A percentile compares a stretch with the other conserved stretches of the same genome.
Conservation (phyloP, 1,140 invertebrate species). For the Harpegnathos saltator region DNA sequence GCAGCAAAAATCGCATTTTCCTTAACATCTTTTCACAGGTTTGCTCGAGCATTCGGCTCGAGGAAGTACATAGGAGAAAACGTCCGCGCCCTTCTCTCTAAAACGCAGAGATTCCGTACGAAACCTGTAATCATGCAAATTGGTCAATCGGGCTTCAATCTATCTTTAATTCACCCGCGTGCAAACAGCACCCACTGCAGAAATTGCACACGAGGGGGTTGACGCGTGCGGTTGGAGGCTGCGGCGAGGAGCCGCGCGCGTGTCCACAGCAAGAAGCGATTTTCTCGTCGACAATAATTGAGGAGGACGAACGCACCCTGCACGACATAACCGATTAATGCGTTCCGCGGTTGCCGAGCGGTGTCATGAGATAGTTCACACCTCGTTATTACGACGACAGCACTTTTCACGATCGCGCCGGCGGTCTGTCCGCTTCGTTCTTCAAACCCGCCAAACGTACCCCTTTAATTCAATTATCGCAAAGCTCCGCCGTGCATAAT, state of each 20-base stretch:
- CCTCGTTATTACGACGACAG: slow-evolving; percentile 71
- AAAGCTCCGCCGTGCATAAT: too few species aligned
- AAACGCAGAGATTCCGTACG: background rate
- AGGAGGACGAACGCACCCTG: slow-evolving; percentile 24
- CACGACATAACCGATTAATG: slow-evolving; percentile 71
- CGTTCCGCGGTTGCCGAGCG: slow-evolving; percentile 56
- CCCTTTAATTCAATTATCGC: background rate
- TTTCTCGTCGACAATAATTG: slow-evolving; percentile 17
- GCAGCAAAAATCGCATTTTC: too few species aligned
- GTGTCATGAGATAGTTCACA: slow-evolving; percentile 82
- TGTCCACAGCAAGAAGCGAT: background rate
- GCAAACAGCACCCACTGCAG: slow-evolving; percentile 17
- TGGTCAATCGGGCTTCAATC: slow-evolving; percentile 55
- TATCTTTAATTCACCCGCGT: slow-evolving; percentile 21
- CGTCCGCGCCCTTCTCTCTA: background rate
- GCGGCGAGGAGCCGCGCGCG: slow-evolving; percentile 27
- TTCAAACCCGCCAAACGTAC: background rate
- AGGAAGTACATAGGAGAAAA: too few species aligned
- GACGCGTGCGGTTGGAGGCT: slow-evolving; percentile 26
- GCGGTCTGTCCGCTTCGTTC: background rate
- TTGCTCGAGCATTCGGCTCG: too few species aligned
- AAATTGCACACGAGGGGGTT: slow-evolving; percentile 28
- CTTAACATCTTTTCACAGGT: too few species aligned
- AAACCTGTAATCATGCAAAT: slow-evolving; percentile 47
- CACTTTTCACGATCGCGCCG: background rate